Conservation (phyloP, 2,113 vertebrate species). For the Phocoena phocoena region DNA sequence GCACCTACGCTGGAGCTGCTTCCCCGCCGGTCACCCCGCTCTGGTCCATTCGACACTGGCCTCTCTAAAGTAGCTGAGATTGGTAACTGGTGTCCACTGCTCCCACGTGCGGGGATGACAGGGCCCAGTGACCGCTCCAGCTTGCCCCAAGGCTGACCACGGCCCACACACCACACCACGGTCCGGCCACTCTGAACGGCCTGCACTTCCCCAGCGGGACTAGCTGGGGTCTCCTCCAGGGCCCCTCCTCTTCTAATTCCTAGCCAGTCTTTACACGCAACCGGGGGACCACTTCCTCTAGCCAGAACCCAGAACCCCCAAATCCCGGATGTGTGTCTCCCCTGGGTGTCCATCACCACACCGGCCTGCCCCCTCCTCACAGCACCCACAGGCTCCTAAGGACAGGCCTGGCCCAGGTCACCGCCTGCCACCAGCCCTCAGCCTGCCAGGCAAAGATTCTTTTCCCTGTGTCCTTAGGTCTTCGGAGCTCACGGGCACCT, state of each 20-base stretch:
- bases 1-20: fast-evolving
- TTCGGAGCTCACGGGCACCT: neutral
- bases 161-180: neutral
- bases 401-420: neutral
- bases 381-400: neutral
- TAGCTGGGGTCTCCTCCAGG: neutral
- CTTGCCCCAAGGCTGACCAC: neutral
- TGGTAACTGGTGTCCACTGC: neutral
- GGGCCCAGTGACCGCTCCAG: neutral
- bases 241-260: neutral
- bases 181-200: neutral
- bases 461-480: neutral
- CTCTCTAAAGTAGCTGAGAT: neutral
- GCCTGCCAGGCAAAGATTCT: neutral
- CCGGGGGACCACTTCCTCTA: neutral
- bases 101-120: neutral
- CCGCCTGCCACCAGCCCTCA: neutral
- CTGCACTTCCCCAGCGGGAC: neutral
- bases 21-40: fast-evolving
- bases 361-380: neutral
- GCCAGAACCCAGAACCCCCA: neutral
- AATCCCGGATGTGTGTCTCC: neutral
- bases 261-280: neutral
- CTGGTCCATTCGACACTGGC: neutral
- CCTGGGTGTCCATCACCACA: fast-evolving